Evolutionary conservation across 2,113 vertebrate genomes (phyloP).

Genomic region (Oostethus manadensis): DNA sequence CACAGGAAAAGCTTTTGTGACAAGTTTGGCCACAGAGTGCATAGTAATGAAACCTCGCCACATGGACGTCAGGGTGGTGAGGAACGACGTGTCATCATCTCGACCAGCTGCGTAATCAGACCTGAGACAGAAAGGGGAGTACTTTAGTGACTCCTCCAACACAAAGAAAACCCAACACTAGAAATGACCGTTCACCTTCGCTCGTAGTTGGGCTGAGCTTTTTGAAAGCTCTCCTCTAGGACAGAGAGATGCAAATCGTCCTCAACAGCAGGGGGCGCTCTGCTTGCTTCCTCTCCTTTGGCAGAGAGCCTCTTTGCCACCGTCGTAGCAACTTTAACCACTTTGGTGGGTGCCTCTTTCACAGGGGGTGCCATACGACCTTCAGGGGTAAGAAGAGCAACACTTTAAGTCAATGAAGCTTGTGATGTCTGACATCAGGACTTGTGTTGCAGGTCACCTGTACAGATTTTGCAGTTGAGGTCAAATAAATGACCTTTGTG

Average conservation of each 20-base stretch:
- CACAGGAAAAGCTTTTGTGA: slow-evolving; percentile 92
- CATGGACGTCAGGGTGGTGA: slow-evolving; percentile 81
- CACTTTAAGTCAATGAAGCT: not conserved
- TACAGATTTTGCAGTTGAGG: slow-evolving; percentile 98
- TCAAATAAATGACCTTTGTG: slow-evolving; percentile 97
- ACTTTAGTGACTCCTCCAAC: not conserved
- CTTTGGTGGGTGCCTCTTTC: slow-evolving; percentile 77
- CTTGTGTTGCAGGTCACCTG: slow-evolving; percentile 71
- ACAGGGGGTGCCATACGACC: slow-evolving; percentile 87
- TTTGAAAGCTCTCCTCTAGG: slow-evolving; percentile 83
- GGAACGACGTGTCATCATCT: slow-evolving; percentile 86
- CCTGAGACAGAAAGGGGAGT: slow-evolving; percentile 35
- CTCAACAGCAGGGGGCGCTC: slow-evolving; percentile 61
- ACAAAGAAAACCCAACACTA: not conserved
- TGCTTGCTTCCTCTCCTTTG: slow-evolving; percentile 78
- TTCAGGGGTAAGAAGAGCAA: slow-evolving; percentile 35
- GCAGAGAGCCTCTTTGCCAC: slow-evolving; percentile 84
- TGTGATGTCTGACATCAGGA: not conserved
- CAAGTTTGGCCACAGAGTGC: slow-evolving; percentile 91
- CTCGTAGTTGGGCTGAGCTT: slow-evolving; percentile 68
- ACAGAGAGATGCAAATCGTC: slow-evolving; percentile 82
- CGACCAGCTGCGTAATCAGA: slow-evolving; percentile 54
- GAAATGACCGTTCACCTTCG: slow-evolving; percentile 41
- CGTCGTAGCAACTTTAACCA: slow-evolving; percentile 87
- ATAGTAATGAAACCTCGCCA: slow-evolving; percentile 97